Conservation (phyloP, 2,113 vertebrate genomes). For the Sinocyclocheilus anophthalmus region DNA sequence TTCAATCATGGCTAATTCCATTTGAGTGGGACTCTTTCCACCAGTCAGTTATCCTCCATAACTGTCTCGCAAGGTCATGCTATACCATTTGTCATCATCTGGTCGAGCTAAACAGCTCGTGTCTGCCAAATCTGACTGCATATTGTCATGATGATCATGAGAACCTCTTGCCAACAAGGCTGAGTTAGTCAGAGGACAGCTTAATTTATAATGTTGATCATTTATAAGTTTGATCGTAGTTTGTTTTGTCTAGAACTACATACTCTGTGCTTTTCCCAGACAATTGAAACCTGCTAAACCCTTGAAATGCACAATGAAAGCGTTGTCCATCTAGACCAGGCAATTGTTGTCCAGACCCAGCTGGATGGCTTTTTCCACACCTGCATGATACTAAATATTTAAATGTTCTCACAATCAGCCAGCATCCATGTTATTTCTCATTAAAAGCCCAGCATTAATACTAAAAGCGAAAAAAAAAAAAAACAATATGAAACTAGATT, state of each 20-base stretch:
- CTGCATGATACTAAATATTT: not conserved
- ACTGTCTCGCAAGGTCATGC: conserved; percentile 48
- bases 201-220: not conserved
- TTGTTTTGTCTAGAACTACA: not conserved
- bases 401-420: not conserved
- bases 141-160: conserved; percentile 48
- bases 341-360: not conserved
- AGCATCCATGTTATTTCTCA: not conserved
- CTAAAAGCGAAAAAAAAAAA: too few relatives aligned
- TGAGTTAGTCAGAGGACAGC: conserved; percentile 18
- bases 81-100: conserved; percentile 47
- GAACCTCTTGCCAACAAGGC: conserved; percentile 34
- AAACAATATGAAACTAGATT: too few relatives aligned
- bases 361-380: not conserved
- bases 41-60: conserved; percentile 42
- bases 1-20: conserved; percentile 41
- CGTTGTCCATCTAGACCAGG: not conserved
- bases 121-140: conserved; percentile 46
- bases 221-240: not conserved
- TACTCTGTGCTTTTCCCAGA: not conserved
- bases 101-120: conserved; percentile 34
- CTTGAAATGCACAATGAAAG: not conserved
- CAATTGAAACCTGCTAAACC: not conserved
- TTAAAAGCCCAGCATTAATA: not conserved
- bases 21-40: conserved; percentile 18